Base-by-base conservation (phyloP, 30 jellyfish, hydroid and myxozoan species). In the Calvadosia cruxmelitensis region DNA sequence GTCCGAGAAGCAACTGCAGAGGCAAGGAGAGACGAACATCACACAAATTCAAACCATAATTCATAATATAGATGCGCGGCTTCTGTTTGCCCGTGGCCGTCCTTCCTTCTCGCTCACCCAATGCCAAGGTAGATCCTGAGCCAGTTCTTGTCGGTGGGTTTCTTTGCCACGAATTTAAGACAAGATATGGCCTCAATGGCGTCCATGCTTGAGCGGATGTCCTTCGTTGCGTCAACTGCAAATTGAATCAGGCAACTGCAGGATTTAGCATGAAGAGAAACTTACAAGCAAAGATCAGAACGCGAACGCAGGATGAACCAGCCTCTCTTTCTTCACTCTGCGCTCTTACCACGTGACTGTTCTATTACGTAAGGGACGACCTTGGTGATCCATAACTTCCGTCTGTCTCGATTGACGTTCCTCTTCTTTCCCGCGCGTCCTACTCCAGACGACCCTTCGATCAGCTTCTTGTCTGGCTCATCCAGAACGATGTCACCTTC, bases 21-120 rank as follows among this genome's bases (percentile, higher is more conserved):
- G 10, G 57, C 20, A 42, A n/a, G n/a, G n/a, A n/a, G n/a, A n/a
- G n/a, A n/a, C n/a, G n/a, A n/a, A n/a, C n/a, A n/a, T n/a, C n/a
- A n/a, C n/a, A n/a, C n/a, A n/a, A n/a, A n/a, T n/a, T n/a, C n/a
- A n/a, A n/a, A n/a, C n/a, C n/a, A n/a, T n/a, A n/a, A n/a, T n/a
- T n/a, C n/a, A n/a, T n/a, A n/a, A n/a, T n/a, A n/a, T n/a, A n/a
- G n/a, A n/a, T n/a, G n/a, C n/a, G n/a, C n/a, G n/a, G n/a, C n/a
- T n/a, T n/a, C n/a, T n/a, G n/a, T n/a, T n/a, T n/a, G n/a, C n/a
- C n/a, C n/a, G n/a, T n/a, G n/a, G n/a, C n/a, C n/a, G n/a, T n/a
- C n/a, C n/a, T n/a, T n/a, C n/a, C n/a, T n/a, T n/a, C n/a, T 68
- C 26, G 31, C 95, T 33, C 50, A 85, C 96, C 96, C 96, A 16